These are phyloP conservation scores for Aromia moschata DNA, from an alignment of 2,888 invertebrate species.

Conservation along the genomic window DNA sequence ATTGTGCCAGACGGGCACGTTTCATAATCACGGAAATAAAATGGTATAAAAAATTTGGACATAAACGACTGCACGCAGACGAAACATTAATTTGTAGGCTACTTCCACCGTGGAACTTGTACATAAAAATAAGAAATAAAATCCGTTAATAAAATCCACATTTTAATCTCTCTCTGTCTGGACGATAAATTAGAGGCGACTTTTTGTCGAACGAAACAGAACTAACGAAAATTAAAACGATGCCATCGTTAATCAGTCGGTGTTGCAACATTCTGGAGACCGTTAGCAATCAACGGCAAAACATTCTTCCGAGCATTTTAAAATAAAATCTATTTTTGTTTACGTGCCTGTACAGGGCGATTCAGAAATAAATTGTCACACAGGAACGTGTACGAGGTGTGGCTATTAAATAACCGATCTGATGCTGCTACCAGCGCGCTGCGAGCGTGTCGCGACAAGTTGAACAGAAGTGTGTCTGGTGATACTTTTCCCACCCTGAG, in stretches of 20 bases:
- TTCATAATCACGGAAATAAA: neutral
- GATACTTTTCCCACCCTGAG: no score
- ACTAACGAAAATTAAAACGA: neutral
- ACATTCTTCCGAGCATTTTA: constrained; percentile 5
- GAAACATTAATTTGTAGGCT: neutral
- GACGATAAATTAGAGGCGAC: neutral
- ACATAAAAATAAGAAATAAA: neutral
- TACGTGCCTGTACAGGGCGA: no score
- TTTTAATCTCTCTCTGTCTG: neutral
- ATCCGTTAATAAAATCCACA: neutral
- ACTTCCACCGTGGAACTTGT: neutral
- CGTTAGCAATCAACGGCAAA: constrained; percentile 3
- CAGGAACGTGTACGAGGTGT: no score
- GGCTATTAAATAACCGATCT: no score
- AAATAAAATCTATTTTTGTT: constrained; percentile 21
- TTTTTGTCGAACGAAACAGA: neutral
- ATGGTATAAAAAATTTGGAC: neutral
- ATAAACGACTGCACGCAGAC: neutral
- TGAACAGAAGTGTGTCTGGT: no score
- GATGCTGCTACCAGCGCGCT: no score
- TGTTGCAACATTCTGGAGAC: neutral
- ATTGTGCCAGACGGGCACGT: neutral
- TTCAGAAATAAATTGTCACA: no score
- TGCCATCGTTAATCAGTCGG: neutral
- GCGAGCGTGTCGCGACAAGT: no score